Evolutionary conservation across 1,140 invertebrate species (phyloP), one percentile per base, ranked within the genome.

Genomic region (Lordiphosa clarofinis): DNA sequence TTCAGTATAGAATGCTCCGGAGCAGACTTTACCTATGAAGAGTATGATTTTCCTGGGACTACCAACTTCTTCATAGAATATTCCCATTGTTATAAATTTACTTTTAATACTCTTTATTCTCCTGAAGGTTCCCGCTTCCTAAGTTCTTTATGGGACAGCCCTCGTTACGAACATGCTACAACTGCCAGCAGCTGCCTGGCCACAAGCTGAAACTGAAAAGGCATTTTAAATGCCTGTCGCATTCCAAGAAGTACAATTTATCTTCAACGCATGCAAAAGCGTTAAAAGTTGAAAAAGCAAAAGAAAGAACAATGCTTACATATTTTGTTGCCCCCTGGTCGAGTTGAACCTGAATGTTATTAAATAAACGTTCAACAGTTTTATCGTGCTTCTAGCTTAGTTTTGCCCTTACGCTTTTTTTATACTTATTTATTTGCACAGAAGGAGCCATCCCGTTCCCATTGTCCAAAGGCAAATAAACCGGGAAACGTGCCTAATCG

Each of bases 401-500:
- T 31, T 31, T 31, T 44, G 10, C 35, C 11, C 33, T 7, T 35
- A 40, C 46, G 37, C 24, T 47, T 39, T 12, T 8, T 33, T 35
- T 19, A 21, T 42, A 59, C 50, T 59, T 39, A 15, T 36, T 35
- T 31, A 31, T 49, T 21, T 10, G 11, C 21, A 48, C 21, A 13
- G 8, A 48, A 33, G 10, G 15, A 15, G 4, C n/a, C 19, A 19
- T 21, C 9, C 46, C 8, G 55, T 50, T 54, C 56, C 56, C 69
- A 72, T 67, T 67, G 72, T 72, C 49, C 57, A 42, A 73, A 62
- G 56, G 74, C 67, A 86, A 86, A 86, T 75, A 79, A 81, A 72
- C 63, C 67, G 62, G 64, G 58, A 86, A 75, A 79, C 81, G 81
- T 86, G 81, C 74, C 81, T 86, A 86, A 86, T 86, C 81, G 74